A percentile compares a stretch with the other conserved stretches of the same genome.
phyloP scores from a whole-genome alignment of 2,113 vertebrate species.

The Plecotus auritus region DNA sequence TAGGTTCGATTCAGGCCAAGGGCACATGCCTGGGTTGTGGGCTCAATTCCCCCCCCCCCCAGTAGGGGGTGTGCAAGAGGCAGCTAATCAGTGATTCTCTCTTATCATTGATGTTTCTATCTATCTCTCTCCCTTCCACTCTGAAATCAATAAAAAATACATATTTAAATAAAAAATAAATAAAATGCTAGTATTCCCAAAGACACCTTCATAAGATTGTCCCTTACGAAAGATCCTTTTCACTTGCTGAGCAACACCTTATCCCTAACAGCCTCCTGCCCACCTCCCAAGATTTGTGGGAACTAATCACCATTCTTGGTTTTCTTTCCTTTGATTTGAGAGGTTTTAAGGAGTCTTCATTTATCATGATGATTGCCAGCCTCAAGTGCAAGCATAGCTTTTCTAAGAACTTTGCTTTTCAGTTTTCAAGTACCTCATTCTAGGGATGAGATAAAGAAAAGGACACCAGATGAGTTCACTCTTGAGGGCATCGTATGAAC shows the following conservation, averaged over 20 bases:
- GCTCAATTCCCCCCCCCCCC: no score
- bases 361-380: not conserved
- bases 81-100: no score
- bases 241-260: not conserved
- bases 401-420: not conserved
- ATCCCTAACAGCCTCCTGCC: not conserved
- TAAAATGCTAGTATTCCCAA: not conserved
- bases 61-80: no score
- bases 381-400: not conserved
- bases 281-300: not conserved
- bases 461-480: not conserved
- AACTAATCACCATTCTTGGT: not conserved
- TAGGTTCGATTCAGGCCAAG: no score
- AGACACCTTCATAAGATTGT: accelerated
- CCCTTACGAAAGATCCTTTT: not conserved
- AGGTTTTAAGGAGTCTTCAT: not conserved
- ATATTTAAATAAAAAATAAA: no score
- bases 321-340: not conserved
- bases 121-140: no score
- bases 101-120: no score
- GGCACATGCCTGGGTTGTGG: no score
- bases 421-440: not conserved
- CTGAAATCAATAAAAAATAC: no score
- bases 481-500: not conserved
- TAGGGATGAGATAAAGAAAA: not conserved